Evolutionary conservation across 2,113 vertebrate species (phyloP).

Genomic region (Lophotis ruficrista): DNA sequence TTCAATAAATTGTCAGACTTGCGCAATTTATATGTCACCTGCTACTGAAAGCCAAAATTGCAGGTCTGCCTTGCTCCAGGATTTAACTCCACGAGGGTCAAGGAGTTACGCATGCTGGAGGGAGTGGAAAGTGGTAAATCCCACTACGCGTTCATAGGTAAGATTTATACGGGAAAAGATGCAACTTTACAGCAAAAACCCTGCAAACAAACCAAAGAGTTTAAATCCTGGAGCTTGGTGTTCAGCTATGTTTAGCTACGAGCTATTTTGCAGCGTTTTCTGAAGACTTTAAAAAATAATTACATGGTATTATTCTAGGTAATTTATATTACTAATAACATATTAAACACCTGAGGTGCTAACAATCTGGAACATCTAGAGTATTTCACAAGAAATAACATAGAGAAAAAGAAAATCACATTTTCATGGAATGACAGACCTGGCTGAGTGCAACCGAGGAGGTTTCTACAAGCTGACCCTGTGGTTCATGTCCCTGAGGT

Average conservation of each 20-base stretch:
- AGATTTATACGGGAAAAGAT: constrained; percentile 36
- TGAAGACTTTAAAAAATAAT: not conserved
- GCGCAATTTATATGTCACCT: constrained; percentile 44
- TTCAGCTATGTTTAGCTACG: not conserved
- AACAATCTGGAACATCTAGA: not conserved
- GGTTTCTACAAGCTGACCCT: not conserved
- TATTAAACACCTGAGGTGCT: not conserved
- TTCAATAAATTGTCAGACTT: constrained; percentile 22
- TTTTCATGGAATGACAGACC: not conserved
- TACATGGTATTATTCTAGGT: not conserved
- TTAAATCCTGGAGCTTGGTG: constrained; percentile 62
- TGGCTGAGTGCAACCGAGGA: not conserved
- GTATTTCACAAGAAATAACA: not conserved
- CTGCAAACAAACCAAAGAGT: constrained; percentile 41
- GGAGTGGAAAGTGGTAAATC: constrained; percentile 31
- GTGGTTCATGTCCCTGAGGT: not conserved
- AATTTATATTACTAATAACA: not conserved
- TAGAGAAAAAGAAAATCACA: not conserved
- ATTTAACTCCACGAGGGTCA: constrained; percentile 60
- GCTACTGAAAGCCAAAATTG: not conserved
- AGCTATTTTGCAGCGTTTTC: not conserved
- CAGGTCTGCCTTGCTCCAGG: constrained; percentile 62
- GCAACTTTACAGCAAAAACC: constrained; percentile 60
- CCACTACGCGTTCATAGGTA: not conserved
- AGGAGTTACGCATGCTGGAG: constrained; percentile 46